phyloP scores from a whole-genome alignment of 2,888 invertebrate species.

The Nymphalis polychloros region DNA sequence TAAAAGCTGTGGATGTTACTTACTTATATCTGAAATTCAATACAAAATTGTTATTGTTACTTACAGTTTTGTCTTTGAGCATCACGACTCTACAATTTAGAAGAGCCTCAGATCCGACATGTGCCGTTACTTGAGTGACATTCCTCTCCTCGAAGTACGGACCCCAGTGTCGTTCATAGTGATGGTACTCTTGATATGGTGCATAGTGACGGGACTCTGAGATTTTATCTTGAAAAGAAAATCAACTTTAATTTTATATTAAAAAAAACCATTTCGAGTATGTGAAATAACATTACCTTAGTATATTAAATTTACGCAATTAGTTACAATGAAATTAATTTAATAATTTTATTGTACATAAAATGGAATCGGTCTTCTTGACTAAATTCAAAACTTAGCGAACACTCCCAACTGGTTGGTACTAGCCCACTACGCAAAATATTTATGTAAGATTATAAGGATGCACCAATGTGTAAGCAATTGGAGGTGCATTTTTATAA shows the following conservation, averaged over 20 bases:
- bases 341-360: too few species aligned
- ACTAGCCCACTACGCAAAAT: too few species aligned
- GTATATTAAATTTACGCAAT: too few species aligned
- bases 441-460: too few species aligned
- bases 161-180: constrained; percentile 87
- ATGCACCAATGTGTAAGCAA: too few species aligned
- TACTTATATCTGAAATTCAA: not conserved
- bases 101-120: constrained; percentile 84
- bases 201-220: constrained; percentile 72
- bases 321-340: too few species aligned
- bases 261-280: not conserved
- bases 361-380: too few species aligned
- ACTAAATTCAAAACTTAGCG: too few species aligned
- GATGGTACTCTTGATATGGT: constrained; percentile 81
- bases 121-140: constrained; percentile 81
- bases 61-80: constrained; percentile 86
- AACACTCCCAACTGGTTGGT: too few species aligned
- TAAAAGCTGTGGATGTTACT: not conserved
- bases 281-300: not conserved
- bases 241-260: not conserved
- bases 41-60: constrained; percentile 4
- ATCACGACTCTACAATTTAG: constrained; percentile 86
- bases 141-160: constrained; percentile 85
- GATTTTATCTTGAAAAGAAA: constrained; percentile 60
- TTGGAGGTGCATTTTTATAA: too few species aligned